A percentile compares a stretch with the other conserved stretches of the same genome.
Evolutionary conservation across 2,113 vertebrate genomes (phyloP).

Genomic region (Tiliqua scincoides): DNA sequence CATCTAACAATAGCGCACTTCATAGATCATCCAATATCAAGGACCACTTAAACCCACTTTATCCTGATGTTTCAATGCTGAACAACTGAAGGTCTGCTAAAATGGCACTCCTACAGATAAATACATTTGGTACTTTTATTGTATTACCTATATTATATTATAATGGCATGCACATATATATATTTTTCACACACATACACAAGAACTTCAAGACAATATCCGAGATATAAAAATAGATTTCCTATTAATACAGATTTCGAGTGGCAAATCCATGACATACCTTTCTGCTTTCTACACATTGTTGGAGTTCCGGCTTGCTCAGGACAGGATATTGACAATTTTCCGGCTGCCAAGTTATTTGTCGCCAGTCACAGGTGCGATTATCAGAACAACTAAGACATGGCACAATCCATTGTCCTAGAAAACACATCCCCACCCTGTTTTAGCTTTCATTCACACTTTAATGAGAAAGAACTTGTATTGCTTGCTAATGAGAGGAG

Average conservation of each 20-base stretch:
- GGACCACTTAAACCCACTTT: not conserved
- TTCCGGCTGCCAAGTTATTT: conserved; percentile 90
- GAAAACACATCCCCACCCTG: conserved; percentile 36
- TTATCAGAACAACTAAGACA: conserved; percentile 96
- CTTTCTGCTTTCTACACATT: conserved; percentile 86
- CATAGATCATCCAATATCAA: not conserved
- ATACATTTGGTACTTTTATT: not conserved
- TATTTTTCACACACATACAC: not conserved
- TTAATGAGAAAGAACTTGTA: not conserved
- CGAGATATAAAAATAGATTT: not conserved
- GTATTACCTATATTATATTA: not conserved
- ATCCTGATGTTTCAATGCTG: not conserved
- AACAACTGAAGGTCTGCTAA: not conserved
- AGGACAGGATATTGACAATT: conserved; percentile 80
- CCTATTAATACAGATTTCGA: not conserved
- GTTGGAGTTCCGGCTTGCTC: conserved; percentile 81
- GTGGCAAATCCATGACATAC: conserved; percentile 69
- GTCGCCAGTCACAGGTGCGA: conserved; percentile 96
- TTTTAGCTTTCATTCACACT: not conserved
- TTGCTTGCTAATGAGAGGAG: not conserved
- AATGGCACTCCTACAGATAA: not conserved
- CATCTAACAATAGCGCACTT: conserved; percentile 15
- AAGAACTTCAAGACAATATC: not conserved
- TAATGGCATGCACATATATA: not conserved
- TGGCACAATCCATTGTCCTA: conserved; percentile 95